Base-by-base conservation (phyloP, 2,113 vertebrate species). In the Pongo abelii region DNA sequence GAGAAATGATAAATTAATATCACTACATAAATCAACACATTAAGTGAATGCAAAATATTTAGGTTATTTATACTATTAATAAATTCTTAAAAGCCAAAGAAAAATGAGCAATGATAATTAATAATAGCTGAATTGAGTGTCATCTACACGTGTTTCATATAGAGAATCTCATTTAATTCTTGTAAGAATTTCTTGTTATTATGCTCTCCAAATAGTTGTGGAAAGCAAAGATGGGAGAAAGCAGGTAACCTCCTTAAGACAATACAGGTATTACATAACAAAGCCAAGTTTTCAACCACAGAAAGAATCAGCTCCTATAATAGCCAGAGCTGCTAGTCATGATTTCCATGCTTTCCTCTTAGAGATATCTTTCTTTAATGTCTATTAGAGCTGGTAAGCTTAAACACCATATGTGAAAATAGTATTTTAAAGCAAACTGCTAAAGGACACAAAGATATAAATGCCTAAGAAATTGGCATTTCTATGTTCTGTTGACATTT, bases 391-490 rank as follows among this genome's bases (percentile, higher is more conserved):
- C 23, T 69, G 59, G 6, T 59, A 95, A 50, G 35, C 57, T 91
- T 59, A 86, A 91, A 79, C 9, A 77, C 8, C 50, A 9, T 17
- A 70, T n/a, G 46, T 57, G 38, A 59, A 91, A 86, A 91, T 18
- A 18, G 3, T 30, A 59, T 59, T 95, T 91, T 95, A 95, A 93
- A 70, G 57, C 25, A 85, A 85, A 70, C 48, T 78, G 85, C 85
- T 78, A 79, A 91, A 70, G 40, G 25, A 85, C 59, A 85, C 30
- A 69, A 46, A 85, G 59, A 84, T 38, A 38, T 32, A 91, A 70
- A 48, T 59, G 38, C 23, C 38, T 59, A 69, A 85, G 59, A 95
- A 57, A 59, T 50, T 48, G 48, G 59, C 32, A 85, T 59, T 79
- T 91, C n/a, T 52, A 23, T 67, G 46, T 22, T 67, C 59, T 57